Conservation (phyloP, 2,888 invertebrate genomes). For the Apodemia duryi region DNA sequence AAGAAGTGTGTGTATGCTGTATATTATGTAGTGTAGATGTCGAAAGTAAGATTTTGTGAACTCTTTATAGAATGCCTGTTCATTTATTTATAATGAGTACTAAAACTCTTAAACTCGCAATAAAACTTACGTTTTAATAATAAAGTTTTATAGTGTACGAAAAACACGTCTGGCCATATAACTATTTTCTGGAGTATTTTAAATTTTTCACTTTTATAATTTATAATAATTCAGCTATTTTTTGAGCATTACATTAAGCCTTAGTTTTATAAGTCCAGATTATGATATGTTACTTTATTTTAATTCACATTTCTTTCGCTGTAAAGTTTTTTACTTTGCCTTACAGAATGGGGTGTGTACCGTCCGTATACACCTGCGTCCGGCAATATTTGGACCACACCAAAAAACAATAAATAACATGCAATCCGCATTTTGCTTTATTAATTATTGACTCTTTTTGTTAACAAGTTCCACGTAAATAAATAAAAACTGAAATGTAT, state of each 20-base stretch:
- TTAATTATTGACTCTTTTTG: constrained; percentile 29
- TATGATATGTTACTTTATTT: background rate
- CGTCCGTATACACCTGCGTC: constrained; percentile 71
- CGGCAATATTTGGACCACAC: constrained; percentile 60
- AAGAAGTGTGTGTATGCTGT: background rate
- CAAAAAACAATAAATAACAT: constrained; percentile 50
- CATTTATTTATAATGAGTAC: no score
- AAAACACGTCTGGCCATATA: no score
- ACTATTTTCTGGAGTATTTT: no score
- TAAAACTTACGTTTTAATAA: no score
- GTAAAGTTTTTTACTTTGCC: constrained; percentile 31
- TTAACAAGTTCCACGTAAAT: no score
- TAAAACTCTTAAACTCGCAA: no score
- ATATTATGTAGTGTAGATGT: background rate
- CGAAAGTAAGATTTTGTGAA: background rate
- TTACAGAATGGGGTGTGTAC: constrained; percentile 48
- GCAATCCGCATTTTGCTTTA: constrained; percentile 31
- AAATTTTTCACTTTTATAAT: no score
- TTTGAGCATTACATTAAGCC: no score
- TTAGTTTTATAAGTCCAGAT: background rate
- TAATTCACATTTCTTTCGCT: constrained; percentile 1
- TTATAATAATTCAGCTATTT: no score
- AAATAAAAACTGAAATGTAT: no score
- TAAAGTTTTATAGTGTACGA: no score
- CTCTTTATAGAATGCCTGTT: no score